A percentile compares a stretch with the other conserved stretches of the same genome.
These are phyloP conservation scores for Tolmerus cingulatus DNA, from an alignment of 2,888 invertebrate genomes.

Conservation along the genomic window DNA sequence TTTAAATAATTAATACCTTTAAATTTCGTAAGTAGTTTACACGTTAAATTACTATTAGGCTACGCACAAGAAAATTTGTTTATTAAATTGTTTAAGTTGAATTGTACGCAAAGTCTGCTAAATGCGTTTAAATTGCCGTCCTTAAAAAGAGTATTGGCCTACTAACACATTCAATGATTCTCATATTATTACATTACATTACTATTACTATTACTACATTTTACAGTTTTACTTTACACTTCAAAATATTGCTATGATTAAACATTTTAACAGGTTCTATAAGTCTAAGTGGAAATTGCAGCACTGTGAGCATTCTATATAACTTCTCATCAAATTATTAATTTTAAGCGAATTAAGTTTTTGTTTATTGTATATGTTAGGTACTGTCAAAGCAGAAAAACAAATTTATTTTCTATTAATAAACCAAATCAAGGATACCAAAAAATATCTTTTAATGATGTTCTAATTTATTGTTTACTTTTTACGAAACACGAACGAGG, in stretches of 20 bases:
- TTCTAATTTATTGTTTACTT: neutral
- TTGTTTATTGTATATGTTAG: neutral
- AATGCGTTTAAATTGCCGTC: neutral
- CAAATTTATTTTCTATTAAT: neutral
- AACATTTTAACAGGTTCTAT: neutral
- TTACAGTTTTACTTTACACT: neutral
- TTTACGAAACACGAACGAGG: neutral
- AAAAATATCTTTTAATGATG: neutral
- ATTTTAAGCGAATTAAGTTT: neutral
- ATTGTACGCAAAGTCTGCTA: constrained; percentile 3
- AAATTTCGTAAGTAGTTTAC: constrained; percentile 5
- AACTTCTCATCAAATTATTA: neutral
- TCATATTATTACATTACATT: neutral
- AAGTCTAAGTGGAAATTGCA: neutral
- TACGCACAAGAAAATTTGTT: neutral
- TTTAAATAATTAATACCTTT: constrained; percentile 11
- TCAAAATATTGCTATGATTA: neutral
- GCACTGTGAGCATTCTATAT: neutral
- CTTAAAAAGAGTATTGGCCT: neutral
- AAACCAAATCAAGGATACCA: neutral
- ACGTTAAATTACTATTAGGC: neutral
- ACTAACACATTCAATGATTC: neutral
- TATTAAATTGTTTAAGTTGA: neutral
- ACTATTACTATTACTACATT: neutral
- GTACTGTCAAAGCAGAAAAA: neutral